Conservation (phyloP, 2,888 invertebrate genomes). For the Nebria salina region DNA sequence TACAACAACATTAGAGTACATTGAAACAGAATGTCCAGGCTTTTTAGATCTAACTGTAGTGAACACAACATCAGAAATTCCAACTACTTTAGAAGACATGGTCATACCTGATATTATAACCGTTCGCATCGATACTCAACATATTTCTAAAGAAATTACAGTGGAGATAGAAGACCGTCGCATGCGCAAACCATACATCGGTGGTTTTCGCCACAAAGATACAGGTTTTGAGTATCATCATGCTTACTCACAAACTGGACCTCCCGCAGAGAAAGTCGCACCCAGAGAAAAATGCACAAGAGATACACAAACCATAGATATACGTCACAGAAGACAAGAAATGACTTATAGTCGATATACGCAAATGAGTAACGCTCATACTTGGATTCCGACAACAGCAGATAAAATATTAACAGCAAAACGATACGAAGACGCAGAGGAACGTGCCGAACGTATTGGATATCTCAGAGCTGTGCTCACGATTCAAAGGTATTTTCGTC, state of each 20-base stretch:
- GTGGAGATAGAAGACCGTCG: slow-evolving; percentile 69
- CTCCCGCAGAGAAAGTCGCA: slow-evolving; percentile 66
- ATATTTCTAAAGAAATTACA: slow-evolving; percentile 64
- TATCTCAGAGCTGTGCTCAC: slow-evolving; percentile 60
- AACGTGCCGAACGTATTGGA: slow-evolving; percentile 68
- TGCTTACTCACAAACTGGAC: slow-evolving; percentile 84
- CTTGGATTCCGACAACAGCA: slow-evolving; percentile 69
- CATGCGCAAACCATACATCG: slow-evolving; percentile 79
- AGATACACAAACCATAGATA: slow-evolving; percentile 72
- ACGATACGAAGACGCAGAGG: slow-evolving; percentile 73
- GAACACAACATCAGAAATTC: slow-evolving; percentile 49
- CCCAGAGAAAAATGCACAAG: slow-evolving; percentile 67
- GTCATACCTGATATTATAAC: slow-evolving; percentile 67
- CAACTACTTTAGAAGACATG: slow-evolving; percentile 52
- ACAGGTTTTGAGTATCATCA: slow-evolving; percentile 81
- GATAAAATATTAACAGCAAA: slow-evolving; percentile 71
- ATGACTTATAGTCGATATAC: slow-evolving; percentile 68
- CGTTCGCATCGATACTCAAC: slow-evolving; percentile 63
- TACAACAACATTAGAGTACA: slow-evolving; percentile 53
- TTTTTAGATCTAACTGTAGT: slow-evolving; percentile 50
- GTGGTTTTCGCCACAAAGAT: slow-evolving; percentile 79
- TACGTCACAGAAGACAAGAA: slow-evolving; percentile 67
- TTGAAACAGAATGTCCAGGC: slow-evolving; percentile 56
- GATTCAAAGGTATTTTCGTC: slow-evolving; percentile 74
- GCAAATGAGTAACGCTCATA: slow-evolving; percentile 69